Evolutionary conservation across 2,113 vertebrate genomes (phyloP).

Genomic region (Corvus cornix): DNA sequence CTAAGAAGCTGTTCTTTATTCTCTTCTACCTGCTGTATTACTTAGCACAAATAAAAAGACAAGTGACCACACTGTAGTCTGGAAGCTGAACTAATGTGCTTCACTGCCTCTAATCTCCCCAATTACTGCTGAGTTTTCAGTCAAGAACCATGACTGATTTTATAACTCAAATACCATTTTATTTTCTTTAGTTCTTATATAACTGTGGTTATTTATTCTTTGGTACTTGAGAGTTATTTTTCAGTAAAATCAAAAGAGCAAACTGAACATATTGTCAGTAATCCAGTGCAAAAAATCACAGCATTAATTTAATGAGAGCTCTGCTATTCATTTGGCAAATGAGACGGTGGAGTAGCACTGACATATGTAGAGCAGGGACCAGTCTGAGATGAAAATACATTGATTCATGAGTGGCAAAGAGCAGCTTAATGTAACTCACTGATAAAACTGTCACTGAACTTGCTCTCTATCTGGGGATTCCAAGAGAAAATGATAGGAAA

Average conservation of each 20-base stretch:
- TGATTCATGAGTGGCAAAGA: conserved; percentile 57
- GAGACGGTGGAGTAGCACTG: conserved; percentile 49
- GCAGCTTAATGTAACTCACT: conserved; percentile 31
- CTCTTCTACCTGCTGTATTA: neutral
- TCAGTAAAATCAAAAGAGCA: conserved; percentile 13
- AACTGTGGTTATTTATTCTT: conserved; percentile 2
- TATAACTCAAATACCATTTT: conserved; percentile 4
- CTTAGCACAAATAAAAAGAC: neutral
- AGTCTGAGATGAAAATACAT: conserved; percentile 46
- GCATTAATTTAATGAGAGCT: neutral
- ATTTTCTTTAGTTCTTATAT: conserved; percentile 13
- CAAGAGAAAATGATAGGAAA: conserved; percentile 32
- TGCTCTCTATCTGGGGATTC: conserved; percentile 16
- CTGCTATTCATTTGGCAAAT: conserved; percentile 28
- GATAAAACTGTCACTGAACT: conserved; percentile 59
- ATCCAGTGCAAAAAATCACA: neutral
- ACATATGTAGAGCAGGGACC: conserved; percentile 46
- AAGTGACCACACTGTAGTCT: neutral
- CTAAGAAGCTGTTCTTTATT: neutral
- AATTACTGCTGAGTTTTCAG: conserved; percentile 17
- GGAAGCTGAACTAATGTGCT: neutral
- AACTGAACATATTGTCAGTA: neutral
- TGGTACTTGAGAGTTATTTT: neutral
- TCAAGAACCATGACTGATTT: conserved; percentile 16
- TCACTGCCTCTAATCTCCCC: neutral